phyloP scores from a whole-genome alignment of 2,797 vertebrate species.

The Telmatherina bonti region DNA sequence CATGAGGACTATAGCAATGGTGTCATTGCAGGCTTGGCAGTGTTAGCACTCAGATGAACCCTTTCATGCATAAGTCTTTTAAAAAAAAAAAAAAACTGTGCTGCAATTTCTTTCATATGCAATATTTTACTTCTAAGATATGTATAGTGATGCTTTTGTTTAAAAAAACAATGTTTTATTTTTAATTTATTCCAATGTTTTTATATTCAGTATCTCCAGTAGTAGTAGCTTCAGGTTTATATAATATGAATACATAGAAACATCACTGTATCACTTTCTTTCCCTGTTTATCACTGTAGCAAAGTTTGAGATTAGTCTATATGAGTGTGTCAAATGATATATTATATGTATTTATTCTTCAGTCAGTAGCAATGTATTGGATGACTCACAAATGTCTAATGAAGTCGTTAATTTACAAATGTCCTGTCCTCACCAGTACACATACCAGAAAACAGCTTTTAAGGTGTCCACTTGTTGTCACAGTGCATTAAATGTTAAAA shows the following conservation, averaged over 20 bases:
- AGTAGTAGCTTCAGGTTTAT: too few relatives aligned
- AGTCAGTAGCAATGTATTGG: neutral
- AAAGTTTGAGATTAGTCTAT: neutral
- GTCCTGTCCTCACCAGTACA: neutral
- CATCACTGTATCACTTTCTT: neutral
- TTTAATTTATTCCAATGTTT: neutral
- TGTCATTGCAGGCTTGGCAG: neutral
- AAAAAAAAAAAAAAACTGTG: neutral
- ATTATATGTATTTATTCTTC: neutral
- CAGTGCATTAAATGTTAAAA: neutral
- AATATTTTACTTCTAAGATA: neutral
- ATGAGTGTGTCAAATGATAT: too few relatives aligned
- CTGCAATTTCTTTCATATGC: too few relatives aligned
- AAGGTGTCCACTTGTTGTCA: neutral
- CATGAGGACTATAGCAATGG: neutral
- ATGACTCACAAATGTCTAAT: neutral
- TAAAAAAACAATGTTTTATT: neutral
- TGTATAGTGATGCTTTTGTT: neutral
- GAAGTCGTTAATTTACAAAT: neutral
- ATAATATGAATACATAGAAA: neutral
- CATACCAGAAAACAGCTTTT: neutral
- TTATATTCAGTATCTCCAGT: neutral
- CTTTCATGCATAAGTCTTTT: neutral
- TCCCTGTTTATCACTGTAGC: neutral
- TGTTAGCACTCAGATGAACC: neutral